Evolutionary conservation across 2,888 invertebrate genomes (phyloP).

Genomic region (Coenonympha arcania): DNA sequence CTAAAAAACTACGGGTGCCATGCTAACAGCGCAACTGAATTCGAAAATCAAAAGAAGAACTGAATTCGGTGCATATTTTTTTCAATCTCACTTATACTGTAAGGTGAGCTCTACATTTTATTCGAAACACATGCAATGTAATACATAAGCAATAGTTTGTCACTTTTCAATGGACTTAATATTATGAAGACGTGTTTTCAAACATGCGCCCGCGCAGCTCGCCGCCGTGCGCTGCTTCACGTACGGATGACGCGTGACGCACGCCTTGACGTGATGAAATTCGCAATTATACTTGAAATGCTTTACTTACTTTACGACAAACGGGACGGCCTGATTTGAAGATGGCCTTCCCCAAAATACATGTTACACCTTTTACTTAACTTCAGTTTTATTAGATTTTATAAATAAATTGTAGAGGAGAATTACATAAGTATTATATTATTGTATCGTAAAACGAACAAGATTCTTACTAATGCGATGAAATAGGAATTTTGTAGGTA

Average conservation of each 20-base stretch:
- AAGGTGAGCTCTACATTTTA: not conserved
- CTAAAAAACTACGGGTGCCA: too few species aligned
- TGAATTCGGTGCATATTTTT: too few species aligned
- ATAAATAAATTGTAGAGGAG: too few species aligned
- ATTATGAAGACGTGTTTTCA: conserved; percentile 28
- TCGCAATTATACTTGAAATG: conserved; percentile 19
- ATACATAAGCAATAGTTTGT: conserved; percentile 11
- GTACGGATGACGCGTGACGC: conserved; percentile 25
- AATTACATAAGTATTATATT: too few species aligned
- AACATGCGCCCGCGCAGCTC: conserved; percentile 24
- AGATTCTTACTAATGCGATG: too few species aligned
- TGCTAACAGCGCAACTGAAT: too few species aligned
- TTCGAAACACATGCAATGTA: conserved; percentile 10
- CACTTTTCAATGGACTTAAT: conserved; percentile 25
- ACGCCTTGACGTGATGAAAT: conserved; percentile 27
- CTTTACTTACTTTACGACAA: not conserved
- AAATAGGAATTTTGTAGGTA: too few species aligned
- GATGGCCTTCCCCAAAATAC: not conserved
- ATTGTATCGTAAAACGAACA: too few species aligned
- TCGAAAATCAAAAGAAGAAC: too few species aligned
- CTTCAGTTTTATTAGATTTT: too few species aligned
- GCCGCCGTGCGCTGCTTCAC: conserved; percentile 28
- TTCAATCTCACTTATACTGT: too few species aligned
- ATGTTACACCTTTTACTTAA: not conserved
- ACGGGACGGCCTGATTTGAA: not conserved